Evolutionary conservation across 2,888 invertebrate species (phyloP), one percentile per base, ranked within the genome.

Genomic region (Cephus spinipes): DNA sequence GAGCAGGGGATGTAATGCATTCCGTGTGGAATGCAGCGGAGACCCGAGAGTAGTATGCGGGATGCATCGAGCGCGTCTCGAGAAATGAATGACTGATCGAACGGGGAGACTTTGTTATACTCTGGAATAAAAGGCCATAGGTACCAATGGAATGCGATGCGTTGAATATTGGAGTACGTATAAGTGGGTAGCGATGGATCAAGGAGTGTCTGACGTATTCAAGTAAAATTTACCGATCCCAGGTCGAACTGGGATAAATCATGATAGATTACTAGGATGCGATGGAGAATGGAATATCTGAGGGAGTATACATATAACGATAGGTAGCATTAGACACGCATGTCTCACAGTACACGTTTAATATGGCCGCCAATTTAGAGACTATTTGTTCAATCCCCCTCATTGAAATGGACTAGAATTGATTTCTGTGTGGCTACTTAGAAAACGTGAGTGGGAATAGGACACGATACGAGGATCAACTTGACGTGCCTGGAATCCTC

Each of bases 1-100:
- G 81, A 80, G 79, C 77, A 74, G 84, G 82, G 81, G 83, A 82
- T 83, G 82, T 81, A 81, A 85, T 83, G 82, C 80, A 80, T 81
- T 81, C 75, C 82, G 78, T 68, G n/a, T 36, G 74, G 34, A 40
- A 76, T 55, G 74, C 34, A 36, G 36, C 32, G 36, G 68, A 73
- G 12, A 30, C 35, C 32, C 35, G 36, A 36, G 11, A 55, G 55
- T 3, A 55, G 55, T 23, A 23, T 55, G 55, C 55, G 55, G 55
- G 55, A 55, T 55, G 55, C 55, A 55, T 55, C 55, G 55, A 55
- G 55, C 55, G 55, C 55, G 55, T 55, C 55, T 55, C 23, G 55
- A 55, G 23, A 23, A 55, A 55, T 55, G 55, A 55, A 55, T 55
- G 55, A 55, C 55, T 55, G 55, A 55, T 55, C 55, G 55, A 55